Base-by-base conservation (phyloP, 2,113 vertebrate species). In the Podilymbus podiceps region DNA sequence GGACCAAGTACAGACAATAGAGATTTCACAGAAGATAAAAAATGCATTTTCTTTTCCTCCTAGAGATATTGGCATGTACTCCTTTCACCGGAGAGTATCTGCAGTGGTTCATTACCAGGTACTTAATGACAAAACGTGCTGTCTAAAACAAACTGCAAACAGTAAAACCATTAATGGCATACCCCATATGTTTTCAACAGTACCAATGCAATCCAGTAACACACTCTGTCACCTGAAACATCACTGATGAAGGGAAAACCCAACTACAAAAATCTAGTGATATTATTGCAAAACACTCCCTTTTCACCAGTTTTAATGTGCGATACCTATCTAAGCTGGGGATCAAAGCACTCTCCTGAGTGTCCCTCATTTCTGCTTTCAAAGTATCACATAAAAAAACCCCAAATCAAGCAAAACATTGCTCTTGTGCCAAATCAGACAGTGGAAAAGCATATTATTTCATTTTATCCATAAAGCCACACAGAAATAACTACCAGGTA, bases 91-190 rank as follows among this genome's bases (percentile, higher is more conserved):
- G 33, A 69, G 66, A 92, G 52, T 60, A 46, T 90, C 75, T 90
- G 80, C 83, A 95, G 87, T 93, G 92, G 90, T 83, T 96, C 94
- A 89, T 97, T 95, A 97, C 59, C 77, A 96, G 64, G 76, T 94
- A 92, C 56, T 86, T 92, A 97, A 95, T 95, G 84, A 95, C 72
- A 89, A 92, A 97, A 64, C 78, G 64, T 58, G 40, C 78, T 92
- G 85, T 96, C 95, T 93, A 72, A 94, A 94, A 1, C 68, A 77
- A 86, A 79, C 9, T 87, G 64, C 44, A 80, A 92, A 92, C 83
- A 94, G 82, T 81, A 86, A 75, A 92, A 96, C 68, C 52, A 66
- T 71, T 56, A 86, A 77, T 64, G 60, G n/a, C 55, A 25, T 55
- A 77, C 20, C 28, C 78, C 78, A 71, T 71, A 77, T 86, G 93